Evolutionary conservation across 2,113 vertebrate genomes (phyloP).

Genomic region (Athene noctua): DNA sequence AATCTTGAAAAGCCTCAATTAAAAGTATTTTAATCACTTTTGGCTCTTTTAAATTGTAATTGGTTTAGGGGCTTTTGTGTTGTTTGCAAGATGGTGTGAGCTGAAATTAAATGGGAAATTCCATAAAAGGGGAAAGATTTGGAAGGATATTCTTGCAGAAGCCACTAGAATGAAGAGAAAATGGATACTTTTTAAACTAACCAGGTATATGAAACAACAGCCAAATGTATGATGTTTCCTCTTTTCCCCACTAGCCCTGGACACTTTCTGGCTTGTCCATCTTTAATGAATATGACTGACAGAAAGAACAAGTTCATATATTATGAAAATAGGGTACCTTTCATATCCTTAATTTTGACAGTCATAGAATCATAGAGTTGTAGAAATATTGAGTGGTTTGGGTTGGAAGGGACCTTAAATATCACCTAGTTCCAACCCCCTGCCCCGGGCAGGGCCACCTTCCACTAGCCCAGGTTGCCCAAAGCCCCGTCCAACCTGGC

Average conservation of each 20-base stretch:
- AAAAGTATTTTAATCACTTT: neutral
- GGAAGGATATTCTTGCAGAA: neutral
- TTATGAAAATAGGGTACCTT: neutral
- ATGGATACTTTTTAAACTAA: neutral
- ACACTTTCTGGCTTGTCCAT: neutral
- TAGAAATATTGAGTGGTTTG: too few species aligned
- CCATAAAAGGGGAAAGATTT: neutral
- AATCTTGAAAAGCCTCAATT: neutral
- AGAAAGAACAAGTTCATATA: neutral
- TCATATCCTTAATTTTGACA: neutral
- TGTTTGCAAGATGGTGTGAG: neutral
- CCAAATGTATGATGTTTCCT: neutral
- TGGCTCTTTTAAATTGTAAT: neutral
- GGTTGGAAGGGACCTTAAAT: too few species aligned
- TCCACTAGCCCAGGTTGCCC: too few species aligned
- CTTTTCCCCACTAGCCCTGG: neutral
- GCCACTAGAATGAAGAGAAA: neutral
- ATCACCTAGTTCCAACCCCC: too few species aligned
- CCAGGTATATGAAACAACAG: neutral
- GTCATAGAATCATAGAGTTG: too few species aligned
- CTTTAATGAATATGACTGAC: neutral
- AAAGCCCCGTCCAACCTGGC: too few species aligned
- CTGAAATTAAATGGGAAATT: neutral
- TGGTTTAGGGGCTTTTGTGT: neutral
- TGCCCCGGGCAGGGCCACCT: too few species aligned